Evolutionary conservation across 2,113 vertebrate species (phyloP).

Genomic region (Nothobranchius furzeri): DNA sequence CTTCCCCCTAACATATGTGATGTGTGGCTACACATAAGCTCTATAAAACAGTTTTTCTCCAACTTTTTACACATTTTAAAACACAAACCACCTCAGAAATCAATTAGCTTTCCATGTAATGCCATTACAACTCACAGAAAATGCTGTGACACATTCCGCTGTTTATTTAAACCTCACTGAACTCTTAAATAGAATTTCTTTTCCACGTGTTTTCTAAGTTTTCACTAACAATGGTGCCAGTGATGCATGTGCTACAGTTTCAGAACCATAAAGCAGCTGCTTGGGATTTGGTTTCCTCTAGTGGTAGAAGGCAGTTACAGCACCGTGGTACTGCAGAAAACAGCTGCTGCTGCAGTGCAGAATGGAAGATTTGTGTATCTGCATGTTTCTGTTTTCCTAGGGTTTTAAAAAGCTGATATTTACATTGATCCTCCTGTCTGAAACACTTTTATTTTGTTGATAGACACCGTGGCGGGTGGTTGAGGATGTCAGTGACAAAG

Average conservation of each 20-base stretch:
- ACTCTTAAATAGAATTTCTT: no score
- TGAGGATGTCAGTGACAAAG: slow-evolving; percentile 87
- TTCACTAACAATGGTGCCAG: no score
- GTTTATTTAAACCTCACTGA: not conserved
- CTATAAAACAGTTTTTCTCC: not conserved
- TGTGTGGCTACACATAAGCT: not conserved
- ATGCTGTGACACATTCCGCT: no score
- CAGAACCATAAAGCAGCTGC: not conserved
- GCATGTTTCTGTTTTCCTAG: not conserved
- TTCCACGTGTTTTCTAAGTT: no score
- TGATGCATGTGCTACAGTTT: not conserved
- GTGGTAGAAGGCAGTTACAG: slow-evolving; percentile 20
- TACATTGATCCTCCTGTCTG: not conserved
- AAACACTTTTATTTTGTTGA: slow-evolving; percentile 40
- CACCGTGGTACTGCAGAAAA: slow-evolving; percentile 20
- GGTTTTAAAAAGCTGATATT: not conserved
- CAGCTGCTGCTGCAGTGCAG: slow-evolving; percentile 62
- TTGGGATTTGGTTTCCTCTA: slow-evolving; percentile 12
- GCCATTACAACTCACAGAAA: not conserved
- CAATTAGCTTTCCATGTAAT: not conserved
- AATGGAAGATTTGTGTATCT: slow-evolving; percentile 10
- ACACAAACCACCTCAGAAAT: not conserved
- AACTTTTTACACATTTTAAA: not conserved
- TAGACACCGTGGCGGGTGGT: slow-evolving; percentile 85
- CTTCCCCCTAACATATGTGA: no score